Conservation (phyloP, 2,797 vertebrate genomes). For the Smutsia gigantea region DNA sequence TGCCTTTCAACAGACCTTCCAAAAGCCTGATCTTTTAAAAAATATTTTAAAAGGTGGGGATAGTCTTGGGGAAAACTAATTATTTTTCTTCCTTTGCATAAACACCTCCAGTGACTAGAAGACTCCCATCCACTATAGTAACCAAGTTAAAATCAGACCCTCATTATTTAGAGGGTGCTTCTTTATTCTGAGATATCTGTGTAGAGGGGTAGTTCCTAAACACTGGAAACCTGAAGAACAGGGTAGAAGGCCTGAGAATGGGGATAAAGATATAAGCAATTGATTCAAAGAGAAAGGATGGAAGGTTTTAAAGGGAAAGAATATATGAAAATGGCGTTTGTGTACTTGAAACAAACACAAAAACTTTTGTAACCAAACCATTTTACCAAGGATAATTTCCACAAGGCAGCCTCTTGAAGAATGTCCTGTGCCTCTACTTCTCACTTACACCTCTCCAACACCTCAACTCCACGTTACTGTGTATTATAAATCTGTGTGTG, state of each 20-base stretch:
- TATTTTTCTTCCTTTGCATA: neutral
- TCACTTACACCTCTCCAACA: neutral
- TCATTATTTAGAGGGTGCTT: neutral
- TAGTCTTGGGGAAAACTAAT: neutral
- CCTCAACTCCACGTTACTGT: neutral
- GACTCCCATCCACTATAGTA: neutral
- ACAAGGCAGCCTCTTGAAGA: neutral
- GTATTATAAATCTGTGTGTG: neutral
- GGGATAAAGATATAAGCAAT: neutral
- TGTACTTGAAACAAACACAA: neutral
- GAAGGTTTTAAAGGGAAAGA: neutral
- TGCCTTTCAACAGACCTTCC: neutral
- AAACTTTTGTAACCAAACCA: neutral
- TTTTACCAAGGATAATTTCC: neutral
- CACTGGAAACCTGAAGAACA: neutral
- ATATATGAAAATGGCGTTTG: neutral
- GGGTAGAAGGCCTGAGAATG: neutral
- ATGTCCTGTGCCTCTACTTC: neutral
- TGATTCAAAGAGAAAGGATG: neutral
- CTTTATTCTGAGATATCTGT: slow-evolving; percentile 6
- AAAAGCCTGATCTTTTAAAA: neutral
- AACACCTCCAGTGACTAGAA: neutral
- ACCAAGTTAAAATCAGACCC: neutral
- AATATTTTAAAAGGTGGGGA: neutral
- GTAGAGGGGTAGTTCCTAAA: neutral